These are phyloP conservation scores for Mobula hypostoma DNA, from an alignment of 2,113 vertebrate species.

Conservation along the genomic window DNA sequence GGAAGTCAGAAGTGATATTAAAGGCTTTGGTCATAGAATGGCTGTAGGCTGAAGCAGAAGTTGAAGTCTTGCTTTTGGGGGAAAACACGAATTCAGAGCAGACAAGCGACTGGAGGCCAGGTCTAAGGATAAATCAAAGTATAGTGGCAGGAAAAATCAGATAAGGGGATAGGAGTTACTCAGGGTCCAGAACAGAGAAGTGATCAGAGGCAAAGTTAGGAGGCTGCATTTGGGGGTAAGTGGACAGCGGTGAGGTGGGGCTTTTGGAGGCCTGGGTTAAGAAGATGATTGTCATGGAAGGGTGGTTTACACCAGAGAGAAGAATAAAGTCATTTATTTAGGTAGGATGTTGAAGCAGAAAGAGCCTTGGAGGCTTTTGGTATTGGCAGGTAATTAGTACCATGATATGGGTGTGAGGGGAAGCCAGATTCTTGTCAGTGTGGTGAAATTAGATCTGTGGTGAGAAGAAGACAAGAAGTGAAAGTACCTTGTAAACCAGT, in stretches of 20 bases:
- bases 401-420: background rate
- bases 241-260: too few species aligned
- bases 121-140: background rate
- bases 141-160: too few species aligned
- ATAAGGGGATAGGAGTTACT: too few species aligned
- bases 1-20: background rate
- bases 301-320: background rate
- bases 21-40: too few species aligned
- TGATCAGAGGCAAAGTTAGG: too few species aligned
- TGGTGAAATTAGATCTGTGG: background rate
- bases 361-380: background rate
- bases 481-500: background rate
- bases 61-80: too few species aligned
- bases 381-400: background rate
- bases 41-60: too few species aligned
- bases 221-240: too few species aligned
- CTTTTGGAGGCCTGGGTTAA: background rate
- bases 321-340: background rate
- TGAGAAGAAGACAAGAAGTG: background rate
- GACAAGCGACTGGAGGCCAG: too few species aligned
- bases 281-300: background rate
- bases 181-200: too few species aligned
- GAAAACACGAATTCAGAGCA: too few species aligned
- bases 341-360: background rate
- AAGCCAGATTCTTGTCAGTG: background rate